Base-by-base conservation (phyloP, 2,888 invertebrate species). In the Nemotelus pantherinus region DNA sequence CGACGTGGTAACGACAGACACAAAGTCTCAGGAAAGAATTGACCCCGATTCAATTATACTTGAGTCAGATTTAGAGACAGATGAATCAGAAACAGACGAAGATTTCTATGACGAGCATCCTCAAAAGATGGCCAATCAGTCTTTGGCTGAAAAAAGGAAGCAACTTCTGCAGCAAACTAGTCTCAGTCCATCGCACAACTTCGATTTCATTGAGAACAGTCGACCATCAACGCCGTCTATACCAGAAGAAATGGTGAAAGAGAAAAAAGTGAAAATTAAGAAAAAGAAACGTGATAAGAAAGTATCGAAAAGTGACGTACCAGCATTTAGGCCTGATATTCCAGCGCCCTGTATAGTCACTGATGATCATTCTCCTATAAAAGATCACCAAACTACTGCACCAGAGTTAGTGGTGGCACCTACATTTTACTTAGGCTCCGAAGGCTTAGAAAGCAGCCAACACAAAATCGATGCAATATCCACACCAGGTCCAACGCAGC, bases 71-170 rank as follows among this genome's bases (percentile, higher is more conserved):
- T 89, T 95, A 72, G 95, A 95, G 82, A 95, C 95, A 0, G 92
- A 93, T 25, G 93, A 95, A 85, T 93, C 94, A 70, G 94, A 94
- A 80, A 95, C 95, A 0, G 95, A 95, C 85, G 95, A 95, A 87
- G 95, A 95, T 82, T 95, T 95, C 86, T 95, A 95, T 84, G 95
- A 95, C 84, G 91, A 94, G 82, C 91, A 94, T 85, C 95, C 95
- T 0, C 94, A 94, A 82, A 90, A 89, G 82, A 85, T 93, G 79
- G 94, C 93, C 2, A 93, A 90, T 81, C 93, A 94, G 84, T 82
- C 94, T 76, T 85, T 94, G 68, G 92, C 92, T 9, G 93, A 94
- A 83, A 95, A 94, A 85, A 90, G 93, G 3, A 92, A 92, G 81
- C 92, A 92, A 80, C 84, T 93, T 76, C 85, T 93, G 84, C 86